A percentile compares a stretch with the other conserved stretches of the same genome.
phyloP scores from a whole-genome alignment of 2,113 vertebrate genomes.

The Chitala chitala region DNA sequence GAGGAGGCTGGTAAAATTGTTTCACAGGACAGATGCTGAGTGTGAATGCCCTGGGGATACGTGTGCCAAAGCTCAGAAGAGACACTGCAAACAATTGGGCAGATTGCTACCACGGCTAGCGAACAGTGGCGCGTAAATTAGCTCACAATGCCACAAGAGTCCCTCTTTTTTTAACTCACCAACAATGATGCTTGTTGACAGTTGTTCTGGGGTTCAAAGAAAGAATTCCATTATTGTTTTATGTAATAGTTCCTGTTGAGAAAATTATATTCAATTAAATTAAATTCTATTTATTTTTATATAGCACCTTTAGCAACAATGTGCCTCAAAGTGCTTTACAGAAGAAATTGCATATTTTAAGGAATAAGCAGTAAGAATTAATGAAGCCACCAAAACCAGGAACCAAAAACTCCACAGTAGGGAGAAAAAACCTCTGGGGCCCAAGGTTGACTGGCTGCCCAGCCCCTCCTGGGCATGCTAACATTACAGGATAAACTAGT shows the following conservation, averaged over 20 bases:
- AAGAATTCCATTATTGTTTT: background rate
- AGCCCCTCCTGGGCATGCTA: too few species aligned
- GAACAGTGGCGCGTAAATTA: slow-evolving; percentile 2
- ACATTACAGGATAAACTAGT: too few species aligned
- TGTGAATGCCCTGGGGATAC: slow-evolving; percentile 18
- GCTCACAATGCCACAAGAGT: background rate
- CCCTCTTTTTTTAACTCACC: background rate
- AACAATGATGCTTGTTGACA: background rate
- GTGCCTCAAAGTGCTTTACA: too few species aligned
- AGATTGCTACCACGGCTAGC: slow-evolving; percentile 13
- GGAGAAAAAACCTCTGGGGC: too few species aligned
- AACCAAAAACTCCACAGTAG: too few species aligned
- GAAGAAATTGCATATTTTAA: too few species aligned
- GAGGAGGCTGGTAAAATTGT: slow-evolving; percentile 9
- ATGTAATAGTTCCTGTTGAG: background rate
- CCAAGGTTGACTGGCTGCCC: too few species aligned
- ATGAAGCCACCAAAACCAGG: too few species aligned
- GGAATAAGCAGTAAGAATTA: too few species aligned
- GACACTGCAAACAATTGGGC: background rate
- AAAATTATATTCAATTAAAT: too few species aligned
- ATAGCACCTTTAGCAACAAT: too few species aligned
- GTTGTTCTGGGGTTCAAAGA: background rate
- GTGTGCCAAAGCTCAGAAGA: slow-evolving; percentile 20
- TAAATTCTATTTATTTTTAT: too few species aligned
- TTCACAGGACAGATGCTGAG: slow-evolving; percentile 26